These are phyloP conservation scores for Corella eumyota DNA, from an alignment of 23 tunicate genomes.

Conservation along the genomic window DNA sequence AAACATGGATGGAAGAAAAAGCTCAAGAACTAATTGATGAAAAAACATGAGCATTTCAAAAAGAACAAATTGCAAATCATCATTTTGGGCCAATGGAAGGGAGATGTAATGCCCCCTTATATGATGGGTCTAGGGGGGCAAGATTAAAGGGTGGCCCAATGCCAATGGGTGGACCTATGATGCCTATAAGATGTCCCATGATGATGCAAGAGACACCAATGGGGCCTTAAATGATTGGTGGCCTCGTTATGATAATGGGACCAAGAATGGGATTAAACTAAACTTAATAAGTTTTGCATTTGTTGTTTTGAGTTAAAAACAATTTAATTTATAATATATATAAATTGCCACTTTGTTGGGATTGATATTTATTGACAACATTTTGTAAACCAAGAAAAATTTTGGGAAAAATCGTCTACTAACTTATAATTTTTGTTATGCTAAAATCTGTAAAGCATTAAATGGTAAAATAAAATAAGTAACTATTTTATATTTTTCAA, in stretches of 20 bases:
- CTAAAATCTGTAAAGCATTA: no score
- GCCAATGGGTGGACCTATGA: constrained; percentile 22
- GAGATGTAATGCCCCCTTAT: constrained; percentile 70
- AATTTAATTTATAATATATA: no score
- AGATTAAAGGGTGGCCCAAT: constrained; percentile 8
- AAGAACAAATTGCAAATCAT: constrained; percentile 61
- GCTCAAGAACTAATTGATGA: constrained; percentile 94
- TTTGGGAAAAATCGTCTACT: no score
- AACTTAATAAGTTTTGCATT: no score
- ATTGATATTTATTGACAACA: no score
- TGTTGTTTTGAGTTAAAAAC: no score
- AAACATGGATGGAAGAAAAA: constrained; percentile 98
- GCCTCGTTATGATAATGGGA: constrained; percentile 87
- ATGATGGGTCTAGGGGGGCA: constrained; percentile 65
- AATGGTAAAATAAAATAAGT: no score
- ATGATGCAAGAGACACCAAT: constrained; percentile 73
- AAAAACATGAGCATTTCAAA: constrained; percentile 88
- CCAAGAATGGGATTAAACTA: constrained; percentile 38
- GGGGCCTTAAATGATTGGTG: constrained; percentile 55
- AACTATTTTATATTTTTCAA: no score
- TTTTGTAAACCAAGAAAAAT: no score
- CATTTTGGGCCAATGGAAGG: constrained; percentile 72
- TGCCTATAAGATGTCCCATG: constrained; percentile 35
- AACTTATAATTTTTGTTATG: no score
- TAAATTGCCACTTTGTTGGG: no score